A percentile compares a stretch with the other conserved stretches of the same genome.
Evolutionary conservation across 1,140 invertebrate species (phyloP).

Genomic region (Saccostrea glomerata): DNA sequence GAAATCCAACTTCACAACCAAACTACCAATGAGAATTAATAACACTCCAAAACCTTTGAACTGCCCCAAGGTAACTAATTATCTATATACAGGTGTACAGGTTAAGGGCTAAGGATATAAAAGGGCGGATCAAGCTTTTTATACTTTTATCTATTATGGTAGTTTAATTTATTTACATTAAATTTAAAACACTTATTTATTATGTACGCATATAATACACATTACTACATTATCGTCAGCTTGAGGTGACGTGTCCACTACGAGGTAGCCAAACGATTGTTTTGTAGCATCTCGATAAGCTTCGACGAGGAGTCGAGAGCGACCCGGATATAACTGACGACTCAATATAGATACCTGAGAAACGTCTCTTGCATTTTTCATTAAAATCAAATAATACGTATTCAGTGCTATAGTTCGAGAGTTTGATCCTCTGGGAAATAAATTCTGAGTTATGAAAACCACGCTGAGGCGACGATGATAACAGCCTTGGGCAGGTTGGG

Average conservation of each 20-base stretch:
- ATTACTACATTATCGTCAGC: too few relatives aligned
- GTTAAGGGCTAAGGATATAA: too few relatives aligned
- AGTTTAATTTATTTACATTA: too few relatives aligned
- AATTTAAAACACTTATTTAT: too few relatives aligned
- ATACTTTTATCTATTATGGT: too few relatives aligned
- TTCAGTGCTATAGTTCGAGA: neutral
- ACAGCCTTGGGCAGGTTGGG: constrained; percentile 53
- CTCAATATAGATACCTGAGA: constrained; percentile 47
- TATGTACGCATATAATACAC: too few relatives aligned
- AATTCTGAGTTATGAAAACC: constrained; percentile 50
- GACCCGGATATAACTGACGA: constrained; percentile 46
- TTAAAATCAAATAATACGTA: constrained; percentile 41
- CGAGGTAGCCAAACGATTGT: neutral
- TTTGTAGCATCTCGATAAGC: constrained; percentile 43
- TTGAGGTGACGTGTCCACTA: constrained; percentile 37
- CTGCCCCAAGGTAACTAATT: too few relatives aligned
- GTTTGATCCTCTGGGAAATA: constrained; percentile 36
- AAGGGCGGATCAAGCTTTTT: too few relatives aligned
- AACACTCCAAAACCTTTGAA: too few relatives aligned
- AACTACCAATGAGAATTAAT: too few relatives aligned
- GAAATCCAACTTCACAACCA: too few relatives aligned
- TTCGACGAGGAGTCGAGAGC: constrained; percentile 2
- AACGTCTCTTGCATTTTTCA: constrained; percentile 50
- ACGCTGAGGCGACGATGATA: constrained; percentile 39
- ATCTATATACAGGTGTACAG: too few relatives aligned